These are phyloP conservation scores for Frieseomelitta varia DNA, from an alignment of 1,140 invertebrate species.

Conservation along the genomic window DNA sequence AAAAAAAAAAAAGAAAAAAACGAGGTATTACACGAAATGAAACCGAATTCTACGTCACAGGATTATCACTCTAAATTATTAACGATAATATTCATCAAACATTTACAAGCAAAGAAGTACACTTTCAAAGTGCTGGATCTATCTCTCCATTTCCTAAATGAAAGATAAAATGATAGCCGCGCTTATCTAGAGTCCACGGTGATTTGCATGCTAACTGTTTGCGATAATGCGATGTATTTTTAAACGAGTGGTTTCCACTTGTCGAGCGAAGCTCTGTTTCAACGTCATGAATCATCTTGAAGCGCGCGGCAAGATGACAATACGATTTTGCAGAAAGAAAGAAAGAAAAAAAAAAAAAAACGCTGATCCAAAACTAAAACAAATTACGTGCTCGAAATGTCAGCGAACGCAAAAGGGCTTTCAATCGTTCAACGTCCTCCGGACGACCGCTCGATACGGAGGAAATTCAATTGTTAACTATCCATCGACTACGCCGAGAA, in stretches of 20 bases:
- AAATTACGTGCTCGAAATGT: slow-evolving; percentile 56
- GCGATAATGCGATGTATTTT: slow-evolving; percentile 1
- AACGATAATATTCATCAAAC: background rate
- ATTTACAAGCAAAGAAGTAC: background rate
- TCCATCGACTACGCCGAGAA: background rate
- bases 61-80: background rate
- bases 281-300: slow-evolving; percentile 1
- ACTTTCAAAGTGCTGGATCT: background rate
- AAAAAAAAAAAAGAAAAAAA: too few species aligned
- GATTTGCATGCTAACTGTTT: slow-evolving; percentile 21
- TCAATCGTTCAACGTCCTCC: background rate
- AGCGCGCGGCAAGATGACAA: background rate
- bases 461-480: slow-evolving; percentile 18
- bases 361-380: slow-evolving; percentile 47
- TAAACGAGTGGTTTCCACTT: background rate
- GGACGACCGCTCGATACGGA: background rate
- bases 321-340: slow-evolving; percentile 30
- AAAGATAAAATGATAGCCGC: background rate
- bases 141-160: background rate
- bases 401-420: background rate
- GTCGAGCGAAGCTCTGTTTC: background rate
- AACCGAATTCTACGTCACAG: background rate
- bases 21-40: background rate
- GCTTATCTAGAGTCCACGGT: background rate
- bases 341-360: background rate